Base-by-base conservation (phyloP, 2,113 vertebrate genomes). In the Dromas ardeola region DNA sequence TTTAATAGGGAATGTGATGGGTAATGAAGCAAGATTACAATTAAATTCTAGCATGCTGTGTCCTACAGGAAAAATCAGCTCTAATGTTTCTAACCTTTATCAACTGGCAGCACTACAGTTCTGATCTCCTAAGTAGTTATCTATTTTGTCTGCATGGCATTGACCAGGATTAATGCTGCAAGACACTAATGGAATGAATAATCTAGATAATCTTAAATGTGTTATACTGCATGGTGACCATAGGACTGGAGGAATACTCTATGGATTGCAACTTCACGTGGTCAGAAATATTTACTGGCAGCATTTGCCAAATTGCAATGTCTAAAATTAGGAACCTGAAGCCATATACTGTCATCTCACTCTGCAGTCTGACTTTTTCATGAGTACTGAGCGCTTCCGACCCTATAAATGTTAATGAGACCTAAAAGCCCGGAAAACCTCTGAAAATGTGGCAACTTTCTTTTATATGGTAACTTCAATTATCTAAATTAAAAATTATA, bases 21-120 rank as follows among this genome's bases (percentile, higher is more conserved):
- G 65, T 95, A 98, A 96, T 97, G 96, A 95, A 96, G 96, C 96
- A 97, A 93, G 77, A 92, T 93, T 94, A 71, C 85, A 71, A 94
- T 96, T 97, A 97, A 95, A 74, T 96, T 97, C 90, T 96, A 78
- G 21, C 91, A 98, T 95, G 81, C 73, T 93, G 79, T 96, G 95
- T 97, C 93, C 93, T 96, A 87, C 61, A 94, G 82, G 93, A 97
- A 97, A 96, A 97, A 93, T 97, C 86, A 97, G 4, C 69, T 95
- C 56, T 93, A 92, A 88, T 93, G 85, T 94, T 84, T 93, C 74
- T 93, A 88, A 96, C 90, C 82, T 97, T 77, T 91, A 81, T 93
- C 82, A 83, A 81, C 70, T 92, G 80, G n/a, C 62, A 96, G 16
- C 74, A 67, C 52, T 93, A 25, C 49, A 73, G 38, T 69, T 94